phyloP scores from a whole-genome alignment of 2,797 vertebrate genomes.

The Tenualosa ilisha region DNA sequence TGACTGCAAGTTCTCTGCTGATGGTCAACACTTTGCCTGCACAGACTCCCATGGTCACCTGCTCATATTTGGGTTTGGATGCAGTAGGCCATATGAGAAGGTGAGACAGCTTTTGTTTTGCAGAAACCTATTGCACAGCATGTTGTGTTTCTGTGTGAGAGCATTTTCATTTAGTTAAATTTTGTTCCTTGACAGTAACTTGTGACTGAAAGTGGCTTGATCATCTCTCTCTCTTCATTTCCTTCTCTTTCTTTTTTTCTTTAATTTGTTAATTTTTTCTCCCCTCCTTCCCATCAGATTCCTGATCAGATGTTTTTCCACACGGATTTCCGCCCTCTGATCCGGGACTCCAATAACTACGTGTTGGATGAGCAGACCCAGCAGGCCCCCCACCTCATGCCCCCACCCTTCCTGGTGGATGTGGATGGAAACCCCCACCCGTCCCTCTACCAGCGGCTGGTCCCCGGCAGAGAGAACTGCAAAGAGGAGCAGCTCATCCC shows the following conservation, averaged over 20 bases:
- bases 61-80: slow-evolving; percentile 95
- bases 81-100: slow-evolving; percentile 94
- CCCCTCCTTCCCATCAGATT: slow-evolving; percentile 74
- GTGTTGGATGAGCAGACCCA: slow-evolving; percentile 98
- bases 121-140: background rate
- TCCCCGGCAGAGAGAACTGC: slow-evolving; percentile 95
- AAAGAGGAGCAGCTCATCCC: slow-evolving; percentile 96
- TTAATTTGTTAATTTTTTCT: no score
- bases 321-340: slow-evolving; percentile 95
- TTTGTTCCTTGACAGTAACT: background rate
- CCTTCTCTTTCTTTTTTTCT: no score
- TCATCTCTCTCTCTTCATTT: no score
- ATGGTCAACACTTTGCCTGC: slow-evolving; percentile 96
- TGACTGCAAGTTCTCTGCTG: slow-evolving; percentile 96
- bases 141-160: background rate
- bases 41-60: slow-evolving; percentile 98
- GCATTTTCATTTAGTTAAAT: background rate
- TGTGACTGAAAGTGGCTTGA: no score
- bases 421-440: slow-evolving; percentile 97
- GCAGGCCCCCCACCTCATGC: slow-evolving; percentile 98
- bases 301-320: slow-evolving; percentile 99
- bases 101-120: slow-evolving; percentile 58
- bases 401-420: slow-evolving; percentile 95
- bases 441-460: slow-evolving; percentile 86
- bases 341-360: slow-evolving; percentile 97